A percentile compares a stretch with the other conserved stretches of the same genome.
phyloP scores from a whole-genome alignment of 2,113 vertebrate genomes.

The Aix galericulata region DNA sequence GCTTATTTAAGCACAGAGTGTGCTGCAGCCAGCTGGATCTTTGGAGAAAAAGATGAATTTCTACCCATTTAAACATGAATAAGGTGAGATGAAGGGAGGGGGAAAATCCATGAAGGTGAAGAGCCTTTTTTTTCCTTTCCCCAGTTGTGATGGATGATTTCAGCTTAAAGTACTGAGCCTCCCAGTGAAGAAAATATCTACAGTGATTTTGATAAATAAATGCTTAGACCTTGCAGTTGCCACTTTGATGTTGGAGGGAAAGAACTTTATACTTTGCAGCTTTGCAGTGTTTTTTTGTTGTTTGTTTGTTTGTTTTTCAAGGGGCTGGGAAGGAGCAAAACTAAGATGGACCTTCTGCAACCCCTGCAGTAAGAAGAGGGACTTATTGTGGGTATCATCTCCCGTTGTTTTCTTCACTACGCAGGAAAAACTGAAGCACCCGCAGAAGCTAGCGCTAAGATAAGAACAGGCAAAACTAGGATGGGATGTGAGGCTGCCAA shows the following conservation, averaged over 20 bases:
- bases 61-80: conserved; percentile 54
- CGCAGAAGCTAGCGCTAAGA: not conserved
- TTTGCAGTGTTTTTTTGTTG: not conserved
- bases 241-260: not conserved
- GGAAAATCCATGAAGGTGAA: conserved; percentile 57
- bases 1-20: conserved; percentile 3
- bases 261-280: not conserved
- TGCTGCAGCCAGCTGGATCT: conserved; percentile 19
- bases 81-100: conserved; percentile 21
- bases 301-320: not conserved
- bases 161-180: conserved; percentile 28
- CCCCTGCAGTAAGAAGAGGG: not conserved
- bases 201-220: conserved; percentile 62
- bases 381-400: not conserved
- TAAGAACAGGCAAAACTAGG: not conserved
- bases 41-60: conserved; percentile 70
- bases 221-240: conserved; percentile 43
- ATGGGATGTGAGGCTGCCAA: not conserved
- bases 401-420: not conserved
- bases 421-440: not conserved
- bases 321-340: not conserved
- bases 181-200: conserved; percentile 40
- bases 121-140: not conserved
- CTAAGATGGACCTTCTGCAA: not conserved
- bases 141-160: conserved; percentile 53